Evolutionary conservation across 2,888 invertebrate genomes (phyloP).

Genomic region (Heliconius charithonia): DNA sequence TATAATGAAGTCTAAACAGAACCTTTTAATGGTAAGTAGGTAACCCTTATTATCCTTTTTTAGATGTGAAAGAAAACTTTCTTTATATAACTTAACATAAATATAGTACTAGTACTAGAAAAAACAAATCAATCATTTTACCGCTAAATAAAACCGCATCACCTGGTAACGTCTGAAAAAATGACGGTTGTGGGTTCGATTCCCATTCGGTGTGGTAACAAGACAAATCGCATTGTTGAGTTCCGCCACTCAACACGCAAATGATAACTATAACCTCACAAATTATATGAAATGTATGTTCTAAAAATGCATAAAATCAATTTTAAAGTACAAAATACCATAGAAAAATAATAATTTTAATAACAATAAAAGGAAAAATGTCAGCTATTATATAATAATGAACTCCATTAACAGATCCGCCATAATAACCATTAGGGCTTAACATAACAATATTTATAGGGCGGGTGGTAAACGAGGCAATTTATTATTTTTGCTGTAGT

Average conservation of each 20-base stretch:
- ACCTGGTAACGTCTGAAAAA: too few relatives aligned
- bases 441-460: conserved; percentile 1
- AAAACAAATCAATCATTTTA: too few relatives aligned
- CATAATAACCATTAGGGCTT: not conserved
- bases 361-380: conserved; percentile 1
- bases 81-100: too few relatives aligned
- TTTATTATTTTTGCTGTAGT: not conserved
- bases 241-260: too few relatives aligned
- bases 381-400: not conserved
- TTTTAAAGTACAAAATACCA: not conserved
- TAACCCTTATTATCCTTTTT: conserved; percentile 8
- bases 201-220: too few relatives aligned
- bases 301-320: not conserved
- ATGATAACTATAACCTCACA: too few relatives aligned
- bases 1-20: conserved; percentile 14
- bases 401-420: conserved; percentile 1
- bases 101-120: too few relatives aligned
- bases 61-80: conserved; percentile 2
- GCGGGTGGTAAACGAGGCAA: not conserved
- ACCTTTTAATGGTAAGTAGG: conserved; percentile 12
- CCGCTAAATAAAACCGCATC: too few relatives aligned
- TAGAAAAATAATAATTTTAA: not conserved
- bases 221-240: too few relatives aligned
- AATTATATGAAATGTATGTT: not conserved
- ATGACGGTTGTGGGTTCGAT: too few relatives aligned